Conservation (phyloP, 2,113 vertebrate genomes). For the Pygoscelis adeliae region DNA sequence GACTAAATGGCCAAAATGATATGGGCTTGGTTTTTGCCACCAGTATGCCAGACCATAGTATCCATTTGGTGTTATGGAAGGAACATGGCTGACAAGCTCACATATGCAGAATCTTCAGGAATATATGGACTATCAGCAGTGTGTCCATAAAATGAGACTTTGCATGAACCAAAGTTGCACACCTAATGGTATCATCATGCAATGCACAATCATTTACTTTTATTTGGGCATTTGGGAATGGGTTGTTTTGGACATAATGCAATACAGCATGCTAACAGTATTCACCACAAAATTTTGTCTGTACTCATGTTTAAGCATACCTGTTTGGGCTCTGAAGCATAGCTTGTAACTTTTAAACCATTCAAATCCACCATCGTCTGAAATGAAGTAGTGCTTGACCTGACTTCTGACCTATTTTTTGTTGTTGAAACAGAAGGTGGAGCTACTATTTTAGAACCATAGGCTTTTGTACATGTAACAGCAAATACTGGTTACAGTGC, state of each 20-base stretch:
- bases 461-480: neutral
- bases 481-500: conserved; percentile 4
- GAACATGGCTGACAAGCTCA: conserved; percentile 84
- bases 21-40: conserved; percentile 95
- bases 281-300: conserved; percentile 60
- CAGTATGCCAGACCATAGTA: conserved; percentile 99
- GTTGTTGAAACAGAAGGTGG: neutral
- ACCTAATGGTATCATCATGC: conserved; percentile 77
- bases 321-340: conserved; percentile 49
- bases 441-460: neutral
- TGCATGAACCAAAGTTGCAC: conserved; percentile 91
- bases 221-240: conserved; percentile 58
- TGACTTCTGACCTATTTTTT: conserved; percentile 49
- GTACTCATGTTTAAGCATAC: conserved; percentile 59
- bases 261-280: conserved; percentile 70
- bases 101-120: conserved; percentile 17
- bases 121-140: conserved; percentile 16
- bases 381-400: conserved; percentile 64
- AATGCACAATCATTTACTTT: conserved; percentile 81
- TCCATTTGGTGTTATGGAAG: conserved; percentile 98
- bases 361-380: conserved; percentile 59
- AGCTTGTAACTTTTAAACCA: conserved; percentile 66
- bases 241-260: conserved; percentile 58
- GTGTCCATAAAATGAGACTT: conserved; percentile 71
- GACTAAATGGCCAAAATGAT: conserved; percentile 93